A percentile compares a stretch with the other conserved stretches of the same genome.
These are phyloP conservation scores for Diadema setosum DNA, from an alignment of 35 echinoderm and acorn worm genomes.

Conservation along the genomic window DNA sequence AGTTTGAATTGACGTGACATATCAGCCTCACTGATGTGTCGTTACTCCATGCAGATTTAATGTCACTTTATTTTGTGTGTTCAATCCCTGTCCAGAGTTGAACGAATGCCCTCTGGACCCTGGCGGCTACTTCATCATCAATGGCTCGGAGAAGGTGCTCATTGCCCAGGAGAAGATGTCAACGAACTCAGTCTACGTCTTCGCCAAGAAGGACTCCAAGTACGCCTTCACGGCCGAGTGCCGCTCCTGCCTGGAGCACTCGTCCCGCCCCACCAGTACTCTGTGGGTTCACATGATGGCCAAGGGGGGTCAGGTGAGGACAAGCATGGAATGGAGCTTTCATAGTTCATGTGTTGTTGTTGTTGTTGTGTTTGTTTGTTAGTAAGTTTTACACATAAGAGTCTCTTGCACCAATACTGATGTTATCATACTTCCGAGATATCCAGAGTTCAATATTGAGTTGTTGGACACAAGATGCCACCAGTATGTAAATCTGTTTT, in stretches of 20 bases:
- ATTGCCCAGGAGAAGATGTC: constrained; percentile 99
- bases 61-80: neutral
- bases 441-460: too few relatives aligned
- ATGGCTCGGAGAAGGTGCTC: constrained; percentile 93
- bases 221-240: constrained; percentile 98
- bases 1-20: neutral
- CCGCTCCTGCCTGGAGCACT: constrained; percentile 92
- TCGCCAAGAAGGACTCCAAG: constrained; percentile 91
- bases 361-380: too few relatives aligned
- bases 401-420: too few relatives aligned
- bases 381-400: too few relatives aligned
- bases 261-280: constrained; percentile 95
- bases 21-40: neutral
- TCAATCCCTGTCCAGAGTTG: too few relatives aligned
- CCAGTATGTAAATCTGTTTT: too few relatives aligned
- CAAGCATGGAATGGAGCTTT: too few relatives aligned
- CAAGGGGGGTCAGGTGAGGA: constrained; percentile 79
- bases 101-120: constrained; percentile 97
- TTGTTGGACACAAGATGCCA: too few relatives aligned
- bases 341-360: too few relatives aligned
- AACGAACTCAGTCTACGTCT: constrained; percentile 93
- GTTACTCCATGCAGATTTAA: neutral
- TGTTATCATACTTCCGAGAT: too few relatives aligned
- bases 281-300: constrained; percentile 98
- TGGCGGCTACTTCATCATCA: constrained; percentile 98